Percentiles rank a stretch among this genome's conserved stretches.
Evolutionary conservation across 2,797 vertebrate genomes (phyloP).

Genomic region (Acanthurus leucopareius): DNA sequence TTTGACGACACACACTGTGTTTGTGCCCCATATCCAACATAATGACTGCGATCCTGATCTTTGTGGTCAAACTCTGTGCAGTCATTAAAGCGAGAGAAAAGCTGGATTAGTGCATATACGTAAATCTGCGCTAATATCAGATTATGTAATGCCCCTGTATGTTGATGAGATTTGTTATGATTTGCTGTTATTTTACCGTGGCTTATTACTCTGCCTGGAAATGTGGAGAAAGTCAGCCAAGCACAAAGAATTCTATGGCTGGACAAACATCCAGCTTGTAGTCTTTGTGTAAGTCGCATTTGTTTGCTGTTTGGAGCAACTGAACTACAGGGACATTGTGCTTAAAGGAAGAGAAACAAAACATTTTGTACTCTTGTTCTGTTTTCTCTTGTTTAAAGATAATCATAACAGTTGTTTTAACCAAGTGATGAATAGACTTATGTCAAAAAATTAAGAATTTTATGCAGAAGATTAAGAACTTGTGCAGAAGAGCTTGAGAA

Average conservation of each 20-base stretch:
- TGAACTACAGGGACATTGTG: neutral
- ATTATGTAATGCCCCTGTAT: slow-evolving; percentile 38
- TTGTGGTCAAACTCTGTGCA: slow-evolving; percentile 9
- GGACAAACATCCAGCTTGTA: neutral
- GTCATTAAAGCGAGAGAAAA: slow-evolving; percentile 31
- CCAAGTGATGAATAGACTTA: neutral
- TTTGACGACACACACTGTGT: neutral
- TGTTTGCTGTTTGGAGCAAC: neutral
- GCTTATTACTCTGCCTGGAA: slow-evolving; percentile 42
- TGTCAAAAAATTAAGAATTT: neutral
- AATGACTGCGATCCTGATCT: neutral
- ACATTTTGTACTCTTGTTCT: neutral
- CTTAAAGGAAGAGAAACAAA: neutral
- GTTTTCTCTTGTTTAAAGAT: neutral
- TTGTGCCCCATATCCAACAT: neutral
- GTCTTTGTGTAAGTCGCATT: neutral
- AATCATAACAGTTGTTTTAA: neutral
- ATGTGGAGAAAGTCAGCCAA: slow-evolving; percentile 11
- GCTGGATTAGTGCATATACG: slow-evolving; percentile 50
- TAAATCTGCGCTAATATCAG: slow-evolving; percentile 43
- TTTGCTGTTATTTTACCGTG: slow-evolving; percentile 40
- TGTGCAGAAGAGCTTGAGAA: slow-evolving; percentile 3
- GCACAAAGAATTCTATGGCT: neutral
- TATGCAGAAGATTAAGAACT: no score
- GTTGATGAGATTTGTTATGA: slow-evolving; percentile 50